These are phyloP conservation scores for Thermophis baileyi DNA, from an alignment of 2,113 vertebrate species.

Conservation along the genomic window DNA sequence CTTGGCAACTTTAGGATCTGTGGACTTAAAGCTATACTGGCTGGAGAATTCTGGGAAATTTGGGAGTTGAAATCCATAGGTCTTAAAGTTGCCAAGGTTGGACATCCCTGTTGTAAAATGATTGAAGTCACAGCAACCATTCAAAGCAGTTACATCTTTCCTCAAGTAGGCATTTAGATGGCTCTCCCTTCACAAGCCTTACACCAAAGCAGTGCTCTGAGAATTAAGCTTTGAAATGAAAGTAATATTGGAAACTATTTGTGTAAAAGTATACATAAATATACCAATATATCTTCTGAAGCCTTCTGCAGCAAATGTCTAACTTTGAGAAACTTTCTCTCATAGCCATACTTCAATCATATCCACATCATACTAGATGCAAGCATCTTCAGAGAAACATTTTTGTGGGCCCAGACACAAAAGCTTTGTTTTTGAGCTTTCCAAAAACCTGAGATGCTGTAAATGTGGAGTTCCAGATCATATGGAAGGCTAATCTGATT, in stretches of 20 bases:
- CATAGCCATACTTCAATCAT: neutral
- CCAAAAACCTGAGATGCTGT: neutral
- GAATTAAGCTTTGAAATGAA: neutral
- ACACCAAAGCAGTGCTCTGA: neutral
- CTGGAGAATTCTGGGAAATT: neutral
- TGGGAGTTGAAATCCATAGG: neutral
- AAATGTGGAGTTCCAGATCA: neutral
- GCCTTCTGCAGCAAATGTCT: neutral
- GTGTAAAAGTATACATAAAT: neutral
- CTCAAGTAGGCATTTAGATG: neutral
- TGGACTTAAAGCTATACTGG: neutral
- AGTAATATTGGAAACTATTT: neutral
- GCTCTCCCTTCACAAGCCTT: neutral
- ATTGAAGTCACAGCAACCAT: neutral
- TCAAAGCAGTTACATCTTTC: neutral
- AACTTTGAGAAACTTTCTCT: neutral
- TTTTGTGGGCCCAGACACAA: neutral
- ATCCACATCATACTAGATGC: neutral
- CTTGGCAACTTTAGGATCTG: neutral
- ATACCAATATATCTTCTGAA: neutral
- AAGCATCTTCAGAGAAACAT: neutral
- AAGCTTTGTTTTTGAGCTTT: neutral
- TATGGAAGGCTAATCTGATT: neutral
- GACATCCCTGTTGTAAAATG: neutral
- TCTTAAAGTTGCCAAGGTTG: neutral